phyloP scores from a whole-genome alignment of 2,113 vertebrate species.

The Lophochroa leadbeateri region DNA sequence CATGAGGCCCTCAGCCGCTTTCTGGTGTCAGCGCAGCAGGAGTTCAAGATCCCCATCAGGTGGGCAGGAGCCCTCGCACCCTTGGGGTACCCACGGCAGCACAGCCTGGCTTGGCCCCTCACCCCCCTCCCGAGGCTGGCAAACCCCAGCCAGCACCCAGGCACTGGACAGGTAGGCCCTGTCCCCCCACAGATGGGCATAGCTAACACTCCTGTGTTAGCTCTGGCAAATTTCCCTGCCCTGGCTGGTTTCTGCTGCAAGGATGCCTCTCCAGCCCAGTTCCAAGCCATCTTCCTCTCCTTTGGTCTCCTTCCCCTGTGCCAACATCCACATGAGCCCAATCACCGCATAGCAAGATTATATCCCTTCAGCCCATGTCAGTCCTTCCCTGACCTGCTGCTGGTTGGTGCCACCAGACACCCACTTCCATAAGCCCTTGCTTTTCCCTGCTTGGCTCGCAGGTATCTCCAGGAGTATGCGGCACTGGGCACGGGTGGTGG shows the following conservation, averaged over 20 bases:
- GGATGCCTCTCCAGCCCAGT: neutral
- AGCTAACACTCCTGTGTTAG: accelerated
- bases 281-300: neutral
- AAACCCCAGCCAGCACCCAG: neutral
- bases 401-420: accelerated
- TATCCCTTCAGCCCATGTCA: neutral
- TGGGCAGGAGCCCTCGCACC: neutral
- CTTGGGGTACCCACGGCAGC: neutral
- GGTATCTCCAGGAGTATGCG: conserved; percentile 94
- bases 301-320: neutral
- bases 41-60: conserved; percentile 93
- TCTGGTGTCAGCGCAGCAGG: conserved; percentile 86
- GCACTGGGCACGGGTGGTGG: conserved; percentile 95
- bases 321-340: accelerated
- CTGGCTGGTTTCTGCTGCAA: neutral
- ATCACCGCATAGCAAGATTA: accelerated
- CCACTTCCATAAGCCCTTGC: neutral
- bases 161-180: too few species aligned
- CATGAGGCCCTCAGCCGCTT: conserved; percentile 92
- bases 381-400: neutral
- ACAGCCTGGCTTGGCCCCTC: too few species aligned
- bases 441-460: neutral
- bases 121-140: too few species aligned
- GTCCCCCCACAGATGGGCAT: neutral
- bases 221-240: neutral